Evolutionary conservation across 2,113 vertebrate genomes (phyloP), one percentile per base, ranked within the genome.

Genomic region (Odontesthes bonariensis): DNA sequence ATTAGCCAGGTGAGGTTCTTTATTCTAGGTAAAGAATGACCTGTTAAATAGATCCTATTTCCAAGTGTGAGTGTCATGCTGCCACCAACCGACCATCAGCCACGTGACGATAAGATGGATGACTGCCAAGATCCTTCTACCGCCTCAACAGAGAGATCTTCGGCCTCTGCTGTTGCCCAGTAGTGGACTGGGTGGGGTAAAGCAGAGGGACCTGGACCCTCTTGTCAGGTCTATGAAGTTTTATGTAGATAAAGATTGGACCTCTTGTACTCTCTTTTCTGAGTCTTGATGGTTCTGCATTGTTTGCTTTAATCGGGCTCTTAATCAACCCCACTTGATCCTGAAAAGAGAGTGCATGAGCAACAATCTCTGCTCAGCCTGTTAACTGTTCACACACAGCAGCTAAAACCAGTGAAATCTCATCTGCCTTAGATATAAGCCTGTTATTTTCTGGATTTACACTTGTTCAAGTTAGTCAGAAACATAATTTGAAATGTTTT

Each of bases 251-350:
- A 51, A 64, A 62, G 69, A 44, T 69, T 40, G 35, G 77, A 46
- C n/a, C 19, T 83, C 57, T 16, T 85, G 80, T 89, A 75, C 75
- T 81, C 68, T 84, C 51, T 80, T 70, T 79, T 71, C 20, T 22
- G 47, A 1, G 13, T 53, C 44, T 38, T n/a, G 19, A 2, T 23
- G 40, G 22, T 33, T 76, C 16, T 51, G 32, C 23, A 13, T 46
- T 23, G 33, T 64, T 12, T 60, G 51, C 27, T 27, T 27, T 11
- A 52, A 44, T 5, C 51, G 16, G 20, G 20, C 35, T 71, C 14
- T 44, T 49, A 20, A 33, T 51, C n/a, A 7, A 12, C 19, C 33
- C 1, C 6, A 35, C 8, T 33, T 17, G 9, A 49, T 32, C 14
- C 35, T 75, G 72, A 58, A 79, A 77, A 74, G 62, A 57, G 54